Conservation (phyloP, 2,888 invertebrate species). For the Lepetodrilus schrolli region DNA sequence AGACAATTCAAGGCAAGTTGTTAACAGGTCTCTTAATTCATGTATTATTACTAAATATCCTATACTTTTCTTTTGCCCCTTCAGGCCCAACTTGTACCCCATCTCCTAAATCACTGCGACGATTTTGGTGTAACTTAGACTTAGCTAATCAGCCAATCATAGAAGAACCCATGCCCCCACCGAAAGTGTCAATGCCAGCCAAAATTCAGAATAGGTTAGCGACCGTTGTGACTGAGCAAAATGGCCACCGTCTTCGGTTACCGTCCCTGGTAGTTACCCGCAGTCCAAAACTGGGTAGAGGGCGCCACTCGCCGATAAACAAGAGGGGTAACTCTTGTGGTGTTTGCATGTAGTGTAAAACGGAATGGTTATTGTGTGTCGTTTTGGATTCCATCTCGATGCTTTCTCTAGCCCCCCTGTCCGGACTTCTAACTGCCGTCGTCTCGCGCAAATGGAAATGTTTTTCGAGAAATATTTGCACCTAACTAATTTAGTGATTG, state of each 20-base stretch:
- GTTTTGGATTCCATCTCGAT: neutral
- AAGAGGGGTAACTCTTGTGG: constrained; percentile 12
- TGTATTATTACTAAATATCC: neutral
- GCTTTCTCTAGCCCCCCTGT: neutral
- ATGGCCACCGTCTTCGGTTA: neutral
- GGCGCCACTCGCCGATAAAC: constrained; percentile 6
- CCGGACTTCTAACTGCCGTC: neutral
- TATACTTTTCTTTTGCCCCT: constrained; percentile 10
- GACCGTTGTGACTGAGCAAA: neutral
- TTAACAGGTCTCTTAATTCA: neutral
- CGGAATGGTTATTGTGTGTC: neutral
- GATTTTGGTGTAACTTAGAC: constrained; percentile 58
- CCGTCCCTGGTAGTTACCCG: neutral
- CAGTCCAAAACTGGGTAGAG: constrained; percentile 11
- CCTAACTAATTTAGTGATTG: no score
- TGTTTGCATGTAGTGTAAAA: constrained; percentile 21
- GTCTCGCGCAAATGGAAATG: no score
- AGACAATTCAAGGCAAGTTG: neutral
- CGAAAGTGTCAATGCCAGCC: constrained; percentile 15
- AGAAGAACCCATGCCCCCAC: constrained; percentile 41
- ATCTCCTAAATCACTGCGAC: constrained; percentile 39
- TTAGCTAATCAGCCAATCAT: constrained; percentile 56
- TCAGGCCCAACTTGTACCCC: constrained; percentile 34
- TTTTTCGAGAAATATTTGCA: no score
- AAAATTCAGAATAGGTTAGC: constrained; percentile 15